Conservation (phyloP, 2,888 invertebrate species). For the Metacarcinus magister region DNA sequence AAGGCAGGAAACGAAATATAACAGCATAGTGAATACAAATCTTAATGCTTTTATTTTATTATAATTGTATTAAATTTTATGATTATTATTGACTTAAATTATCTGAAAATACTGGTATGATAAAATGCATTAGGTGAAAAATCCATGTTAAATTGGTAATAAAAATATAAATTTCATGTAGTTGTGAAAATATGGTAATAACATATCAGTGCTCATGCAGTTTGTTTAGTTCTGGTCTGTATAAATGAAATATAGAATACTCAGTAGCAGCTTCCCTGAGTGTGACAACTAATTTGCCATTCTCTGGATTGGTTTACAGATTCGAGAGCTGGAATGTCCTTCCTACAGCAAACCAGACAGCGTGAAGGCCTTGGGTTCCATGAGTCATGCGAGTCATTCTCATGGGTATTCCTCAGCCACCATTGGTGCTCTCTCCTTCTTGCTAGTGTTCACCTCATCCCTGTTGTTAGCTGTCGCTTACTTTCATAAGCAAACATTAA, state of each 20-base stretch:
- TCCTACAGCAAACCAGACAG: neutral
- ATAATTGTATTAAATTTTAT: too few species aligned
- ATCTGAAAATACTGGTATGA: too few species aligned
- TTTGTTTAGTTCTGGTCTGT: too few species aligned
- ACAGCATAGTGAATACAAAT: too few species aligned
- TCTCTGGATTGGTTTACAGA: conserved; percentile 18
- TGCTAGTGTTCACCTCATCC: conserved; percentile 77
- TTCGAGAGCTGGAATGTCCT: conserved; percentile 63
- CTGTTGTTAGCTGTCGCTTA: conserved; percentile 78
- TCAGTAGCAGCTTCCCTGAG: neutral
- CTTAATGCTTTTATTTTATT: too few species aligned
- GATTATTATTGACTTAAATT: too few species aligned
- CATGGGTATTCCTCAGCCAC: conserved; percentile 76
- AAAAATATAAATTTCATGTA: too few species aligned
- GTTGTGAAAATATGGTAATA: too few species aligned
- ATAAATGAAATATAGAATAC: neutral
- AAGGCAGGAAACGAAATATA: too few species aligned
- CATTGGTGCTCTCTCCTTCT: conserved; percentile 76
- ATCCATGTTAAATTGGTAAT: too few species aligned
- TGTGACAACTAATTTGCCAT: neutral
- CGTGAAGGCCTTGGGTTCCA: neutral
- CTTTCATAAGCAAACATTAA: conserved; percentile 74
- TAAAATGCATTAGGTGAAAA: too few species aligned
- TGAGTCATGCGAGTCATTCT: neutral
- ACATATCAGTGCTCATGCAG: too few species aligned